Evolutionary conservation across 1,140 invertebrate genomes (phyloP).

Genomic region (Caerostris darwini): DNA sequence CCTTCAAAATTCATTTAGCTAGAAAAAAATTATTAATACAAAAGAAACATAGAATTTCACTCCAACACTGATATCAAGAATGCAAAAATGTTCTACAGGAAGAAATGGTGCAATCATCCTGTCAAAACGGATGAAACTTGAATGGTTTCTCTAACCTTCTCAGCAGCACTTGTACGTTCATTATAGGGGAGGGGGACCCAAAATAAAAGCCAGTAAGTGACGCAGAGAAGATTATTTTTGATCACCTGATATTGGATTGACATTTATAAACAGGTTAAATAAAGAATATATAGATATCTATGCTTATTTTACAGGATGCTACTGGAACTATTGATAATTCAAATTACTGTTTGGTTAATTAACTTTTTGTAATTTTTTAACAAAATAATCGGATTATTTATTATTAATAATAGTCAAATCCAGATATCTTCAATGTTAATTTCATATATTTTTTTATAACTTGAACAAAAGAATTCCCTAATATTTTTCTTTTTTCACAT

Average conservation of each 20-base stretch:
- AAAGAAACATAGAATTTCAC: slow-evolving; percentile 7
- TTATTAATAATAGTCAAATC: too few species aligned
- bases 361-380: too few species aligned
- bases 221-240: slow-evolving; percentile 33
- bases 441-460: too few species aligned
- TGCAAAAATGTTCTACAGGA: background rate
- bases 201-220: slow-evolving; percentile 24
- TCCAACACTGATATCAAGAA: background rate
- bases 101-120: slow-evolving; percentile 38
- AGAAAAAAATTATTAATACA: background rate
- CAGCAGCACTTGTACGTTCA: slow-evolving; percentile 37
- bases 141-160: slow-evolving; percentile 62
- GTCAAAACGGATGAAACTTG: slow-evolving; percentile 55
- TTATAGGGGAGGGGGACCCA: background rate
- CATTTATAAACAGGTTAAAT: background rate
- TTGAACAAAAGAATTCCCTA: too few species aligned
- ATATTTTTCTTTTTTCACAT: too few species aligned
- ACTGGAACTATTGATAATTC: too few species aligned
- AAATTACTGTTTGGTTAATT: too few species aligned
- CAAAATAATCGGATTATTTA: too few species aligned
- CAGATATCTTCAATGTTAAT: too few species aligned
- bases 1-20: background rate
- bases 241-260: slow-evolving; percentile 24
- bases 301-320: too few species aligned
- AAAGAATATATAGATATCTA: too few species aligned